Conservation (phyloP, 2,113 vertebrate genomes). For the Furnarius figulus region DNA sequence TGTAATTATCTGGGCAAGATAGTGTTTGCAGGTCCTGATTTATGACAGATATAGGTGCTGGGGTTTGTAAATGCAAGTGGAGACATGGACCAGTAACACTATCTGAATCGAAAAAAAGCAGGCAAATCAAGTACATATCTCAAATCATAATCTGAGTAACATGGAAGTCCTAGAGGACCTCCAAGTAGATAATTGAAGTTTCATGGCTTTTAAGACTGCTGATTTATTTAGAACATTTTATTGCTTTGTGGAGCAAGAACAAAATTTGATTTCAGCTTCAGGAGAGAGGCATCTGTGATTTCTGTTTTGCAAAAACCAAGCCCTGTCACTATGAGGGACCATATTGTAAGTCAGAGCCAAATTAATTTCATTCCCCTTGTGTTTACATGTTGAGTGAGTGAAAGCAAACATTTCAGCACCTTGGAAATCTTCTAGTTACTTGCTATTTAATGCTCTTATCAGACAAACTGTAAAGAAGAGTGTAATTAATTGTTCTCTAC, state of each 20-base stretch:
- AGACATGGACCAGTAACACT: neutral
- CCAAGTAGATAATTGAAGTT: neutral
- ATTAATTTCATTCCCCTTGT: constrained; percentile 17
- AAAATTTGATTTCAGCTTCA: neutral
- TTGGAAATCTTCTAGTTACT: constrained; percentile 60
- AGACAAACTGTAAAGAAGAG: constrained; percentile 71
- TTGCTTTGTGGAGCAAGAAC: neutral
- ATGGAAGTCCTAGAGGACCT: neutral
- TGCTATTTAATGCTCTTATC: constrained; percentile 68
- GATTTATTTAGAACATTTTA: neutral
- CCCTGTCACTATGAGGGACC: neutral
- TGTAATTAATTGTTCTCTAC: constrained; percentile 75
- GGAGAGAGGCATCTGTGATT: neutral
- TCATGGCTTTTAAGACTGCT: neutral
- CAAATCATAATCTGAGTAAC: neutral
- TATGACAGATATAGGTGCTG: neutral
- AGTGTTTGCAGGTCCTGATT: neutral
- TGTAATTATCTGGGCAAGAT: neutral
- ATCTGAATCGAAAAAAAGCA: neutral
- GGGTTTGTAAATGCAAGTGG: neutral
- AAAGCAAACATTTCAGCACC: constrained; percentile 45
- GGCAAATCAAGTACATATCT: neutral
- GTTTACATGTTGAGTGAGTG: constrained; percentile 49
- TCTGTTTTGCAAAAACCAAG: neutral
- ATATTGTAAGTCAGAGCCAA: neutral